phyloP scores from a whole-genome alignment of 2,797 vertebrate genomes.

The Luscinia luscinia region DNA sequence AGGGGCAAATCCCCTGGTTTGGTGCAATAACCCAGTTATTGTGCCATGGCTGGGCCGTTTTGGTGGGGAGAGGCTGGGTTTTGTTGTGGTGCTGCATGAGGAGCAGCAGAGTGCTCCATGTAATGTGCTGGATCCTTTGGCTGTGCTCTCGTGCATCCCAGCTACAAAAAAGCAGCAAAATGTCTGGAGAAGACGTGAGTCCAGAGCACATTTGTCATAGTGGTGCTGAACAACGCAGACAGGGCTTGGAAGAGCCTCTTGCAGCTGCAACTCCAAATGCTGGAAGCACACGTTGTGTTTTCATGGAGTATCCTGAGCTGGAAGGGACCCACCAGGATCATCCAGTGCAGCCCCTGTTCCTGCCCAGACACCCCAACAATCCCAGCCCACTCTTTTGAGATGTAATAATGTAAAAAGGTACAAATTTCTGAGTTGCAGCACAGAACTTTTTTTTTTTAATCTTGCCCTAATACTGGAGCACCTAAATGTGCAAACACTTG shows the following conservation, averaged over 20 bases:
- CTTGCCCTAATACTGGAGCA: background rate
- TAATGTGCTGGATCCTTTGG: background rate
- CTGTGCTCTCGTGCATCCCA: fast-evolving
- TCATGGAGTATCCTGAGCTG: background rate
- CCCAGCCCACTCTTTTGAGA: background rate
- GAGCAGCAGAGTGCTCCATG: fast-evolving
- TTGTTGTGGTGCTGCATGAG: background rate
- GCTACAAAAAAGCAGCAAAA: background rate
- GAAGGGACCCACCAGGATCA: background rate
- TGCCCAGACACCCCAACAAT: background rate
- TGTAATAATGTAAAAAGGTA: background rate
- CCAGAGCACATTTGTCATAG: background rate
- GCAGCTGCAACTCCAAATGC: background rate
- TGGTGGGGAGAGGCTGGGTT: background rate
- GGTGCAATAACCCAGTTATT: background rate
- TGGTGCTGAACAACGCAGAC: fast-evolving
- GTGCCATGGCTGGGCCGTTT: fast-evolving
- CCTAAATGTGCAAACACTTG: background rate
- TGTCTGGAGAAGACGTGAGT: fast-evolving
- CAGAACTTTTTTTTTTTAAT: background rate
- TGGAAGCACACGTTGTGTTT: background rate
- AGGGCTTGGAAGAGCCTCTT: background rate
- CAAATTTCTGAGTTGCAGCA: background rate
- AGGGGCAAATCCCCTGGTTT: background rate
- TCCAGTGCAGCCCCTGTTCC: background rate